Base-by-base conservation (phyloP, 2,113 vertebrate genomes). In the Monarcha castaneiventris region DNA sequence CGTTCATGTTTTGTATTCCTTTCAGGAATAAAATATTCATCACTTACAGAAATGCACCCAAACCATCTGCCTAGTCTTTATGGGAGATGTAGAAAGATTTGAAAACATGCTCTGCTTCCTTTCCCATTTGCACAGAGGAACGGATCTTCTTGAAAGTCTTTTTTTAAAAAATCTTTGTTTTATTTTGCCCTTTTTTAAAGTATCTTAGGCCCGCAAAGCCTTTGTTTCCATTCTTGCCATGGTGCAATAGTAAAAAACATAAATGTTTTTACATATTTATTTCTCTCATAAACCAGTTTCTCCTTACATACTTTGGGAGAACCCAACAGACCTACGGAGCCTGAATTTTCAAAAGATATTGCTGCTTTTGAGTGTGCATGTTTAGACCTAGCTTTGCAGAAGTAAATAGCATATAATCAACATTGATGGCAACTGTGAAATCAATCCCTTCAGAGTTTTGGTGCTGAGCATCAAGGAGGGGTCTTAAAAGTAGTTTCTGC, bases 1-100 rank as follows among this genome's bases (percentile, higher is more conserved):
- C 3, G 0, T 80, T 48, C 35, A 46, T 55, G 23, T 39, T 73
- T 87, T 89, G 71, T 61, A 2, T 76, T 95, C 29, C 43, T 95
- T 87, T 93, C 63, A 81, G 39, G 35, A 75, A 82, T 88, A 61
- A 96, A 94, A 91, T 88, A 96, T 94, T 95, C 82, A 88, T 86
- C 72, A 30, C 80, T 93, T 89, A 84, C 4, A 88, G 79, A 88
- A 94, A 86, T 46, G 79, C 82, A 93, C 58, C 27, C 32, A 86
- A 96, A 61, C 61, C 85, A 72, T 92, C 82, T 94, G 68, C 76
- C 44, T 84, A 23, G 75, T 85, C 85, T 96, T 92, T 84, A 75
- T 0, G 1, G 52, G 56, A 88, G 54, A 56, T 44, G 32, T 71
- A 72, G 63, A 72, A 93, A 84, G 79, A 92, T 88, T 81, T 88